Evolutionary conservation across 2,113 vertebrate genomes (phyloP), one percentile per base, ranked within the genome.

Genomic region (Datnioides undecimradiatus): DNA sequence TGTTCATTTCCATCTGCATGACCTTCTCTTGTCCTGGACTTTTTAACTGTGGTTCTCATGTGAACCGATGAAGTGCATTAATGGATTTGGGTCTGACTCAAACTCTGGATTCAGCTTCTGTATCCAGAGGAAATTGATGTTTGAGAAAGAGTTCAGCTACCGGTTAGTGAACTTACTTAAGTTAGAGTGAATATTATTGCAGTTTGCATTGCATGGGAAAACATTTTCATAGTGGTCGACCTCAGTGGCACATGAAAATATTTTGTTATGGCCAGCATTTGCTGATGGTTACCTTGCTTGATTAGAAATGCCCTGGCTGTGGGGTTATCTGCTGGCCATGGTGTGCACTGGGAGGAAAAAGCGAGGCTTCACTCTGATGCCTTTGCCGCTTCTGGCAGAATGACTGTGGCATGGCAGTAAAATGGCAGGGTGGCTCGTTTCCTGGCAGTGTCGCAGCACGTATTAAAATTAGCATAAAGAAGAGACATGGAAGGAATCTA

Each of bases 121-220:
- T 80, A 55, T 71, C 57, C 45, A 72, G 49, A 91, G 86, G 92
- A 91, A 92, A 91, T 87, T 80, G 67, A 70, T 87, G 81, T 85
- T 83, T 87, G n/a, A 38, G 31, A 51, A 48, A 58, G 73, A 59
- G 67, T 78, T 83, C 43, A 72, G 57, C 29, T 68, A 34, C 13
- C 6, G 46, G 52, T 68, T 60, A 45, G 27, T 45, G 52, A 63
- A 43, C 29, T 79, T 60, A 58, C 41, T 81, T 23, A 25, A 65
- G 14, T 19, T 54, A 63, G n/a, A 57, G 17, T 66, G 31, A 73
- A 66, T 55, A 38, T 69, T 69, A 58, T 40, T 59, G 13, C 60
- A 66, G 41, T n/a, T 64, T 46, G 33, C 21, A 23, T 33, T 60
- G 8, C 9, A 5, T 49, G 7, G 23, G 16, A 38, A 64, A 70